A percentile compares a stretch with the other conserved stretches of the same genome.
Evolutionary conservation across 1,140 invertebrate species (phyloP).

Genomic region (Formica selysi): DNA sequence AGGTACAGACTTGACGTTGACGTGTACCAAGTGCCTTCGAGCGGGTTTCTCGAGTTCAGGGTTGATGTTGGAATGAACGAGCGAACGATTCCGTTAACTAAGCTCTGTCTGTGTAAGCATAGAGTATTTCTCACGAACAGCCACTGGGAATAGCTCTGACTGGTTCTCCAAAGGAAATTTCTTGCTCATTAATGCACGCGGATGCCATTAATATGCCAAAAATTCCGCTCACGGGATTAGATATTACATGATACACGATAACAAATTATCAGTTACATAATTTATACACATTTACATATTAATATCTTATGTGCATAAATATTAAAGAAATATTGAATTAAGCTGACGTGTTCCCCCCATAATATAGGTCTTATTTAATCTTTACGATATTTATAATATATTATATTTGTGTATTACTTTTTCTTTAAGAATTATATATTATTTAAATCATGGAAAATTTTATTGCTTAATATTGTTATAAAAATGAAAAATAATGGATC

Average conservation of each 20-base stretch:
- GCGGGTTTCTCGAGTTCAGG: constrained; percentile 56
- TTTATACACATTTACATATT: constrained; percentile 23
- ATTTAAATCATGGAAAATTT: neutral
- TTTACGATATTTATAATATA: too few species aligned
- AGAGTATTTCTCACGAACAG: constrained; percentile 68
- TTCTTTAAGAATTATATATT: neutral
- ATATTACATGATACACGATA: constrained; percentile 11
- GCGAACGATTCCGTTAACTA: constrained; percentile 75
- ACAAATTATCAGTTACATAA: constrained; percentile 23
- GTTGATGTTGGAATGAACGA: constrained; percentile 67
- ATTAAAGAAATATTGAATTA: constrained; percentile 28
- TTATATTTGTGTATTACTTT: neutral
- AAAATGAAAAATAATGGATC: neutral
- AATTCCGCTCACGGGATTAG: constrained; percentile 16
- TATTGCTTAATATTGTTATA: neutral
- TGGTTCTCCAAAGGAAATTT: constrained; percentile 35
- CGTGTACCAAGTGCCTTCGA: constrained; percentile 69
- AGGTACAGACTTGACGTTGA: constrained; percentile 71
- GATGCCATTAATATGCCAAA: constrained; percentile 50
- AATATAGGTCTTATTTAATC: neutral
- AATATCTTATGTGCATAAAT: constrained; percentile 3
- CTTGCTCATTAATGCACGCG: constrained; percentile 47
- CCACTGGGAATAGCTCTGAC: constrained; percentile 48
- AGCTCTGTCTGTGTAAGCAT: constrained; percentile 43
- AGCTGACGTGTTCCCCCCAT: neutral